Evolutionary conservation across 2,113 vertebrate species (phyloP).

Genomic region (Hemiscyllium ocellatum): DNA sequence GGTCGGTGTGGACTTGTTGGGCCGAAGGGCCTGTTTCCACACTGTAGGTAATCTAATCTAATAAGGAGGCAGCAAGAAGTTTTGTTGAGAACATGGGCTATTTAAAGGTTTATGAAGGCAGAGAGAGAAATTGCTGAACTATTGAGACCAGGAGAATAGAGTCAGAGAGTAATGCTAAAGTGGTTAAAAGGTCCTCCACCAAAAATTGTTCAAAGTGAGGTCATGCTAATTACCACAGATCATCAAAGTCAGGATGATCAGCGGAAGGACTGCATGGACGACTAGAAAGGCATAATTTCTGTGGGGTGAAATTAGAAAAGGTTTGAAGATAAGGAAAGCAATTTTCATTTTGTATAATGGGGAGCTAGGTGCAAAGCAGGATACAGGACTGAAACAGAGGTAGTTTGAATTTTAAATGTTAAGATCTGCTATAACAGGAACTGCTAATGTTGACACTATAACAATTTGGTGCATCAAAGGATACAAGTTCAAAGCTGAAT

Average conservation of each 20-base stretch:
- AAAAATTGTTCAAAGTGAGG: not conserved
- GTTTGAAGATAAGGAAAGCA: not conserved
- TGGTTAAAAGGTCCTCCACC: not conserved
- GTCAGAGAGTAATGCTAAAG: not conserved
- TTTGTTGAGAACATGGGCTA: not conserved
- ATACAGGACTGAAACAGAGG: not conserved
- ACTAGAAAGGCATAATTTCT: not conserved
- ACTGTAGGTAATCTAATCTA: too few relatives aligned
- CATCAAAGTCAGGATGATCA: not conserved
- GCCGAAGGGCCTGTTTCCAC: too few relatives aligned
- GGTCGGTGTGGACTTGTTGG: too few relatives aligned
- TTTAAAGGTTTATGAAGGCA: not conserved
- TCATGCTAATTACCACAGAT: not conserved
- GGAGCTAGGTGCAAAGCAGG: not conserved
- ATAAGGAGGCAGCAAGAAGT: not conserved
- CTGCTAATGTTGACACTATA: conserved; percentile 39
- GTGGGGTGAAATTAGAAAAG: not conserved
- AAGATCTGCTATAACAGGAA: not conserved
- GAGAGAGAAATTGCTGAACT: not conserved
- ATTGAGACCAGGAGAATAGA: not conserved
- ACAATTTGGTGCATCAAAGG: conserved; percentile 41
- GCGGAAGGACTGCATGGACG: not conserved
- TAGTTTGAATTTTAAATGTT: not conserved
- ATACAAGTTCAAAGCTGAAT: conserved; percentile 48
- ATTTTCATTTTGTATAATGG: not conserved